These are phyloP conservation scores for Hyles vespertilio DNA, from an alignment of 1,140 invertebrate genomes.

Conservation along the genomic window DNA sequence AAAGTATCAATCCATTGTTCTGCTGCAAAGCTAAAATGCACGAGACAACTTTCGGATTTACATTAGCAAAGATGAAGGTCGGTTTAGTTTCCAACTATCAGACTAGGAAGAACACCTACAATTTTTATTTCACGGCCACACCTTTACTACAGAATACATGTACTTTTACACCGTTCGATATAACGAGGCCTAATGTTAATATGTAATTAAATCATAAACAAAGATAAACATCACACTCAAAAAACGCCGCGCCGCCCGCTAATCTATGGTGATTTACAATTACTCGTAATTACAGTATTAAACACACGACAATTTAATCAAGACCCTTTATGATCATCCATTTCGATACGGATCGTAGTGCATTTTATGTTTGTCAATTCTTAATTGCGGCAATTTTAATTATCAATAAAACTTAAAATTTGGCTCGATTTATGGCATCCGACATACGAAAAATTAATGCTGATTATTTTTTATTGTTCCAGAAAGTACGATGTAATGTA, in stretches of 20 bases:
- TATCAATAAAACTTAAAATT: constrained; percentile 54
- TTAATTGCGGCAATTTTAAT: constrained; percentile 69
- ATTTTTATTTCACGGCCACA: constrained; percentile 23
- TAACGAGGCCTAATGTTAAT: constrained; percentile 52
- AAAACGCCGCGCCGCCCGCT: constrained; percentile 45
- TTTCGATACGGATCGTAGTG: background rate
- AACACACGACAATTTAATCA: background rate
- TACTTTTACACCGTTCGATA: constrained; percentile 42
- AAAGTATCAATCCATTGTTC: no score
- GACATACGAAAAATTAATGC: constrained; percentile 39
- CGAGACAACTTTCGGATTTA: no score
- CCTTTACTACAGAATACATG: constrained; percentile 35
- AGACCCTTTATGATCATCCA: no score
- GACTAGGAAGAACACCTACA: background rate
- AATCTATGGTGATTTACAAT: constrained; percentile 67
- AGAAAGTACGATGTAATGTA: constrained; percentile 15
- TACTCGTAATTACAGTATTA: constrained; percentile 56
- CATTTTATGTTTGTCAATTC: background rate
- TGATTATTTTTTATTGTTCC: constrained; percentile 35
- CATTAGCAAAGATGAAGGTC: no score
- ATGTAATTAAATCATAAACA: constrained; percentile 69
- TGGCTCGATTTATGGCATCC: constrained; percentile 33
- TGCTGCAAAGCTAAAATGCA: no score
- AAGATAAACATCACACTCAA: constrained; percentile 54
- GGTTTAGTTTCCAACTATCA: no score